Conservation (phyloP, 2,113 vertebrate genomes). For the rabbit (Oryctolagus cuniculus) region mOryCun1.1 NC_091453.1:13009001-13009500, state of each 20-base stretch:
- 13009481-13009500: not conserved
- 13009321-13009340: not conserved
- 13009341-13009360: not conserved
- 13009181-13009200: not conserved
- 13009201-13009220: not conserved
- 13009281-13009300: not conserved
- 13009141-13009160: not conserved
- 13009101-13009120: not conserved
- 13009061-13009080: not conserved
- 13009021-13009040: not conserved
- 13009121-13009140: not conserved
- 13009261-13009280: not conserved
- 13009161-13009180: not conserved
- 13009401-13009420: conserved; percentile 6
- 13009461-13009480: not conserved
- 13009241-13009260: not conserved
- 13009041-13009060: not conserved
- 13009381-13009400: not conserved
- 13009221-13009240: not conserved
- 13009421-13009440: conserved; percentile 5
- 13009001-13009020: not conserved
- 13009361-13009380: conserved; percentile 21
- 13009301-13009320: not conserved
- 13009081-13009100: not conserved
- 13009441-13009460: not conserved